Conservation (phyloP, 1,140 invertebrate genomes). For the Dreissena polymorpha region DNA sequence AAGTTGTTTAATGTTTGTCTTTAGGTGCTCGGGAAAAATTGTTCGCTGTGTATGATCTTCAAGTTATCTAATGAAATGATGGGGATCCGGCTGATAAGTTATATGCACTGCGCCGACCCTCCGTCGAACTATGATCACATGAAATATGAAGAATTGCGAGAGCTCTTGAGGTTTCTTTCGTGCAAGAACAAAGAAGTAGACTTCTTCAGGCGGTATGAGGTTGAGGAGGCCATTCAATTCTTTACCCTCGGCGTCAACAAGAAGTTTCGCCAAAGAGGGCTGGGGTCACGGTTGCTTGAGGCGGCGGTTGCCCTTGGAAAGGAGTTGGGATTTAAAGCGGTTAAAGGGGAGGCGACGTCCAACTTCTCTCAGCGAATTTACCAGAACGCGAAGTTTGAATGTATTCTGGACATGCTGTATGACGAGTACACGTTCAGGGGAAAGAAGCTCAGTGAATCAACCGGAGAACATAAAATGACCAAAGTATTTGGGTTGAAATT, state of each 20-base stretch:
- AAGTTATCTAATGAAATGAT: constrained; percentile 38
- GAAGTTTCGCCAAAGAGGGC: constrained; percentile 43
- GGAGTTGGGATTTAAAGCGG: constrained; percentile 43
- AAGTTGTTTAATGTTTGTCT: too few species aligned
- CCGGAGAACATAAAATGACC: constrained; percentile 35
- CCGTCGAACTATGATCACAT: background rate
- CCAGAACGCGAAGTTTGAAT: constrained; percentile 34
- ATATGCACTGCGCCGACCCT: constrained; percentile 23
- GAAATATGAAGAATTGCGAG: constrained; percentile 27
- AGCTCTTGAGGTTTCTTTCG: constrained; percentile 28
- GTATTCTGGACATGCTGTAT: constrained; percentile 30
- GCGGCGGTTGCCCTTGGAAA: constrained; percentile 26
- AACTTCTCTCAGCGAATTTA: constrained; percentile 51
- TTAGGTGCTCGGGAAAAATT: constrained; percentile 14
- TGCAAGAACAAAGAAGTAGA: constrained; percentile 37
- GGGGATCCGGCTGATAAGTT: constrained; percentile 41
- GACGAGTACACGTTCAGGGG: constrained; percentile 43
- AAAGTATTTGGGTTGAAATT: constrained; percentile 31
- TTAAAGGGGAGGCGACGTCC: constrained; percentile 46
- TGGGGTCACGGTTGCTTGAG: constrained; percentile 25
- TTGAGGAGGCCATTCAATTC: constrained; percentile 48
- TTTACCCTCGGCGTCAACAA: constrained; percentile 45
- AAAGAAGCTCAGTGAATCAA: constrained; percentile 18
- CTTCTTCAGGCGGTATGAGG: constrained; percentile 20
- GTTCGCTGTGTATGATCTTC: constrained; percentile 39